Evolutionary conservation across 2,888 invertebrate genomes (phyloP).

Genomic region (Eupithecia dodoneata): DNA sequence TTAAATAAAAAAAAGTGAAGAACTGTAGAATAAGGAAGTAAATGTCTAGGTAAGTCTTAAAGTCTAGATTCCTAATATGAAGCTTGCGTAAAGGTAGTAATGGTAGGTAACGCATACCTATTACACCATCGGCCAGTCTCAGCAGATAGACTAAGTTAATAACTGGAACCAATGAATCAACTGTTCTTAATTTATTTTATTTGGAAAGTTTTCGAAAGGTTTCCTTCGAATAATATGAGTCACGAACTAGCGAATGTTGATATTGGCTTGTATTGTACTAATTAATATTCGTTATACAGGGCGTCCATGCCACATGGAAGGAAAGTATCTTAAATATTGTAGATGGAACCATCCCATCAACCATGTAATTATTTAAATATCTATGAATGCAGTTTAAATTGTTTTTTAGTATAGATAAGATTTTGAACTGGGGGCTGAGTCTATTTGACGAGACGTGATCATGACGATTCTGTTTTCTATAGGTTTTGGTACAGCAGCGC

Average conservation of each 20-base stretch:
- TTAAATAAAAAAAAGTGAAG: neutral
- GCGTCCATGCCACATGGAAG: too few species aligned
- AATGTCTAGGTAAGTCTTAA: neutral
- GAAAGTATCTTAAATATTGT: too few species aligned
- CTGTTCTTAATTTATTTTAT: neutral
- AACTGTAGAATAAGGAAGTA: neutral
- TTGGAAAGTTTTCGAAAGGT: neutral
- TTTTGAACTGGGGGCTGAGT: too few species aligned
- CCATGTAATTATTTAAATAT: too few species aligned
- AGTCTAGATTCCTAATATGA: neutral
- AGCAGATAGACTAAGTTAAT: neutral
- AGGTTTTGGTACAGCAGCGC: too few species aligned
- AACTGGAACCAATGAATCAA: conserved; percentile 7
- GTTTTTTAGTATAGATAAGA: too few species aligned
- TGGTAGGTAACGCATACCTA: neutral
- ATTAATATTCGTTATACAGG: too few species aligned
- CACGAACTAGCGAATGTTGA: neutral
- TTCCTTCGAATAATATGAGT: neutral
- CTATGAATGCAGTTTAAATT: too few species aligned
- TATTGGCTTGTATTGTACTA: neutral
- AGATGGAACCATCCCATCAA: too few species aligned
- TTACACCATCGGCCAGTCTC: conserved; percentile 1
- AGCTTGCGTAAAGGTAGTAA: neutral
- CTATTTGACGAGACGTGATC: too few species aligned
- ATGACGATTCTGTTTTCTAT: too few species aligned